These are phyloP conservation scores for Elgaria multicarinata DNA, from an alignment of 2,113 vertebrate genomes.

Conservation along the genomic window DNA sequence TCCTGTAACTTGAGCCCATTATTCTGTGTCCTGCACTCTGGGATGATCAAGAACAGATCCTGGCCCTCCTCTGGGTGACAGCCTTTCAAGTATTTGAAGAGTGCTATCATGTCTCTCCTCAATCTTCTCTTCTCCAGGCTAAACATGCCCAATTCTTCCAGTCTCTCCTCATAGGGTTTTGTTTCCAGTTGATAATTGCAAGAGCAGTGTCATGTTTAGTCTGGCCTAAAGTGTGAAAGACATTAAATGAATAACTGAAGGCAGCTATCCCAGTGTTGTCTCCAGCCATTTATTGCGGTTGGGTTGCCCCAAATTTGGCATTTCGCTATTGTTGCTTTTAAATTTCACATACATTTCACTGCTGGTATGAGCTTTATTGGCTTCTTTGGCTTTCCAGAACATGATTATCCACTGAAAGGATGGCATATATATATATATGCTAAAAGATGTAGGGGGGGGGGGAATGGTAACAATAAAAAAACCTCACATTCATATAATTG, in stretches of 20 bases:
- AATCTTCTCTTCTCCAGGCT: too few species aligned
- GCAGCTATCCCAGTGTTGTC: slow-evolving; percentile 43
- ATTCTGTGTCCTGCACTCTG: too few species aligned
- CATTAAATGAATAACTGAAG: slow-evolving; percentile 56
- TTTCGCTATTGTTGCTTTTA: slow-evolving; percentile 41
- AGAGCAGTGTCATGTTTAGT: neutral
- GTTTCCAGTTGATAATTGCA: neutral
- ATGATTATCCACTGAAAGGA: slow-evolving; percentile 60
- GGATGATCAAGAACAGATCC: too few species aligned
- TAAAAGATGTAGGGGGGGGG: slow-evolving; percentile 44
- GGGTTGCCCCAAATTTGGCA: slow-evolving; percentile 47
- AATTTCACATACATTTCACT: slow-evolving; percentile 30
- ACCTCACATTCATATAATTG: slow-evolving; percentile 68
- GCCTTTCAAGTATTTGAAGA: too few species aligned
- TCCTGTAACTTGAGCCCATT: too few species aligned
- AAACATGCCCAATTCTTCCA: too few species aligned
- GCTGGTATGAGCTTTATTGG: slow-evolving; percentile 14
- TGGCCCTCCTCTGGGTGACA: too few species aligned
- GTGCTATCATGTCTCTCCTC: too few species aligned
- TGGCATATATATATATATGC: slow-evolving; percentile 44
- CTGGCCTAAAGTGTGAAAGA: slow-evolving; percentile 38
- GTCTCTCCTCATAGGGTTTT: too few species aligned
- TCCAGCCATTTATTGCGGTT: slow-evolving; percentile 49
- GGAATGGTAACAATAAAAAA: slow-evolving; percentile 59
- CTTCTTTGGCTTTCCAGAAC: slow-evolving; percentile 35